A percentile compares a stretch with the other conserved stretches of the same genome.
Evolutionary conservation across 2,113 vertebrate genomes (phyloP).

Genomic region (Chamaea fasciata): DNA sequence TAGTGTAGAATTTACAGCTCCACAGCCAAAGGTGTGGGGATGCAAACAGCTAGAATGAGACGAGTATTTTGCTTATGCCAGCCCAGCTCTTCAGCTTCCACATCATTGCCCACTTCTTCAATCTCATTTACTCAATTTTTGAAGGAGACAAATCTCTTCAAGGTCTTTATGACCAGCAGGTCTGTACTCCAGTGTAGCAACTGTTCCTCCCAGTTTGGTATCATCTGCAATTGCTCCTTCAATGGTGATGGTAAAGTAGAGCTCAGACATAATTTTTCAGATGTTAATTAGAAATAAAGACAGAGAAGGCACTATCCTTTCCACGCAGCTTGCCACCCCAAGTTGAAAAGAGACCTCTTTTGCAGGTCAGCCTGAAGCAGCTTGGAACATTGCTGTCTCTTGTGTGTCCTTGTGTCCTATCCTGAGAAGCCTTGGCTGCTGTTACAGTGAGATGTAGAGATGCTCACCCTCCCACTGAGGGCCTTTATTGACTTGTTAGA

Average conservation of each 20-base stretch:
- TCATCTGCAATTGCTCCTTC: background rate
- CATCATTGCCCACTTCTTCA: background rate
- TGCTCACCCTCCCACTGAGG: background rate
- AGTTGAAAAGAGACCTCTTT: background rate
- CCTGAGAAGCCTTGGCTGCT: background rate
- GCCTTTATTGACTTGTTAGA: background rate
- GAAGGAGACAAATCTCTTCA: background rate
- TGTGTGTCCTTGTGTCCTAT: background rate
- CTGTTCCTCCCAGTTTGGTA: background rate
- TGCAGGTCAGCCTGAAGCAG: background rate
- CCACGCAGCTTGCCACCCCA: background rate
- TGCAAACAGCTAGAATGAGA: background rate
- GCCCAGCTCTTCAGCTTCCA: background rate
- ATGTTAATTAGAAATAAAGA: background rate
- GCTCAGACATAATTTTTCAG: background rate
- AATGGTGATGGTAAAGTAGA: background rate
- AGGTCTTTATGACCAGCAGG: background rate
- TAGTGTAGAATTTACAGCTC: background rate
- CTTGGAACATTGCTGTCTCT: background rate
- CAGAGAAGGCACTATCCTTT: background rate
- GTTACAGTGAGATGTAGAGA: background rate
- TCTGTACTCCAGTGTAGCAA: accelerated
- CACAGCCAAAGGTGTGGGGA: background rate
- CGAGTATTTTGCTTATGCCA: background rate
- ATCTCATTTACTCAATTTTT: background rate